Evolutionary conservation across 2,797 vertebrate genomes (phyloP).

Genomic region (Semaprochilodus insignis): DNA sequence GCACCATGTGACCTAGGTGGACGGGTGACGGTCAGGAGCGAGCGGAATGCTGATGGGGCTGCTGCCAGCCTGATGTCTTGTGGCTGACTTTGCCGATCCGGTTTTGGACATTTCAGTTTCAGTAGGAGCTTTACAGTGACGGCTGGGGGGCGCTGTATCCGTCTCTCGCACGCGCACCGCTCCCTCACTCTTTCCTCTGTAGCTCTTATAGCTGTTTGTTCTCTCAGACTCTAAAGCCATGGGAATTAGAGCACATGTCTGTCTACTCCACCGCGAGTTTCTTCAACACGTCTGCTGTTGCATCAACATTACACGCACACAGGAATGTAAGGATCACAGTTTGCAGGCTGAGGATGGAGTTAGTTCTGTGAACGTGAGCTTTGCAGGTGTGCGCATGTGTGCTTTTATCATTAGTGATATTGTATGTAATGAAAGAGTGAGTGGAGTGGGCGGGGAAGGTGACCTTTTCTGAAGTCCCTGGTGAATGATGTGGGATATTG

Average conservation of each 20-base stretch:
- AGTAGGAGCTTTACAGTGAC: slow-evolving; percentile 66
- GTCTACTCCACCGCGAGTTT: slow-evolving; percentile 10
- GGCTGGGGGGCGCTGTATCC: slow-evolving; percentile 8
- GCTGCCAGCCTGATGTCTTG: slow-evolving; percentile 54
- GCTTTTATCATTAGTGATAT: background rate
- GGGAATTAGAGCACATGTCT: slow-evolving; percentile 30
- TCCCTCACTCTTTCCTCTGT: slow-evolving; percentile 12
- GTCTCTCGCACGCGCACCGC: background rate
- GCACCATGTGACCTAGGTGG: slow-evolving; percentile 47
- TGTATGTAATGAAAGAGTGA: slow-evolving; percentile 4
- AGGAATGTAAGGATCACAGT: background rate
- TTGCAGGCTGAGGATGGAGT: background rate
- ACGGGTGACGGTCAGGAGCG: slow-evolving; percentile 57
- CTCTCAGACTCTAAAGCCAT: slow-evolving; percentile 25
- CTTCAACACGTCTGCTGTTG: background rate
- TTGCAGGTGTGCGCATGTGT: background rate
- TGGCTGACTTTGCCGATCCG: slow-evolving; percentile 63
- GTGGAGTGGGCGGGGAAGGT: slow-evolving; percentile 4
- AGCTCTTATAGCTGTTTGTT: slow-evolving; percentile 17
- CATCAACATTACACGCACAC: background rate
- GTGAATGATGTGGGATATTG: slow-evolving; percentile 18
- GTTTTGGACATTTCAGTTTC: slow-evolving; percentile 68
- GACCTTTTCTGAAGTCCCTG: slow-evolving; percentile 31
- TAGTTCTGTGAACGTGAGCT: slow-evolving; percentile 12
- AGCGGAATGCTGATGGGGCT: slow-evolving; percentile 57